Evolutionary conservation across 2,797 vertebrate species (phyloP).

Genomic region (Apodemus agrarius): DNA sequence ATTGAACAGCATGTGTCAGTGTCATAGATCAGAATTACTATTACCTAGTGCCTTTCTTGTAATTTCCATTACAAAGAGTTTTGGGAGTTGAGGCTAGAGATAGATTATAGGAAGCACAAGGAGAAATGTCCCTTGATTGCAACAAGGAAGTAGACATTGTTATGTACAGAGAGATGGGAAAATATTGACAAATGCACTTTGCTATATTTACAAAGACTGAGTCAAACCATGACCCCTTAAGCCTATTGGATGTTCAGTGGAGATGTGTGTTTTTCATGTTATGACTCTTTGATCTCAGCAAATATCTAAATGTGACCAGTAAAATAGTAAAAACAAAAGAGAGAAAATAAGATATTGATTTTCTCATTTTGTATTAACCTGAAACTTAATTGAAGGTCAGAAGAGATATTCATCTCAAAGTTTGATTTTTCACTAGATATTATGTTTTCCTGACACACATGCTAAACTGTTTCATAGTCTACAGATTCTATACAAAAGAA

Average conservation of each 20-base stretch:
- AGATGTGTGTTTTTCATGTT: constrained; percentile 87
- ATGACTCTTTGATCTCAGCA: constrained; percentile 93
- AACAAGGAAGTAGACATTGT: not conserved
- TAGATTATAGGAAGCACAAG: not conserved
- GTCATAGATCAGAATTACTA: too few relatives aligned
- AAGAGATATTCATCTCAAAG: constrained; percentile 91
- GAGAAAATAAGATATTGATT: constrained; percentile 98
- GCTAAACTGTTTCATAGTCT: constrained; percentile 76
- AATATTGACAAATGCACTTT: constrained; percentile 78
- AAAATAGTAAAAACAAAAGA: constrained; percentile 88
- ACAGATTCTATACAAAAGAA: constrained; percentile 73
- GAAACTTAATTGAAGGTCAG: constrained; percentile 97
- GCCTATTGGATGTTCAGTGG: constrained; percentile 87
- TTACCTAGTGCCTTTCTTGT: not conserved
- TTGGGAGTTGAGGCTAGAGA: not conserved
- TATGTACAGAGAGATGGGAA: constrained; percentile 53
- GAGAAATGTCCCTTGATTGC: constrained; percentile 38
- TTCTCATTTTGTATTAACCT: constrained; percentile 94
- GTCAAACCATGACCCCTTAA: constrained; percentile 78
- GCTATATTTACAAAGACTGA: constrained; percentile 82
- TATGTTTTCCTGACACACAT: constrained; percentile 80
- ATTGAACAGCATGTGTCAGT: constrained; percentile 53
- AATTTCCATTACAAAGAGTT: constrained; percentile 38
- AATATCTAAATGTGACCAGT: constrained; percentile 95
- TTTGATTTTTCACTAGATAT: constrained; percentile 80